Evolutionary conservation across 1,140 invertebrate genomes (phyloP), one percentile per base, ranked within the genome.

Genomic region (Drosophila ficusphila): DNA sequence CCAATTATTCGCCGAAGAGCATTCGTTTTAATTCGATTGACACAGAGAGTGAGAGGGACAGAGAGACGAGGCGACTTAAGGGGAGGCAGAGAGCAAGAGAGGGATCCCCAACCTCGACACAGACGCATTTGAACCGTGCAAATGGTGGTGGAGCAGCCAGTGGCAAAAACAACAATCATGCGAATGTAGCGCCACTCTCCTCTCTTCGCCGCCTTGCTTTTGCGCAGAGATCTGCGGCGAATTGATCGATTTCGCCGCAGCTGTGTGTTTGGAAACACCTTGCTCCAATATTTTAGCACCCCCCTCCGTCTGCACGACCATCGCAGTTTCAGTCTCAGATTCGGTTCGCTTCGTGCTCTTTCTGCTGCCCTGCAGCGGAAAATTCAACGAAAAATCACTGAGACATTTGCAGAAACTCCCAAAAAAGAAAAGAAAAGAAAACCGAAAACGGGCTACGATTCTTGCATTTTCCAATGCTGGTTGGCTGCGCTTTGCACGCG

Each of bases 251-350:
- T 39, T 64, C 69, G 64, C 46, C 51, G 64, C 57, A 57, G 71
- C 47, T 51, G 70, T 81, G 60, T 86, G 67, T 85, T 81, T 88
- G 82, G 82, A 86, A 88, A 86, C 82, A 86, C 82, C 82, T 86
- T 86, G 82, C 82, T 88, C 82, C 77, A 88, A 88, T 82, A 88
- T 88, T 88, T 74, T 51, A 46, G 25, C 53, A 52, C 49, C 25
- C 61, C 33, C 39, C 53, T 27, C 39, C 44, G 27, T 46, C 18
- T 46, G 42, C 51, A 47, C 44, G 52, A 57, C 33, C 74, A 36
- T 74, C 69, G 46, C 38, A 39, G 57, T 54, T 44, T 61, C 71
- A 69, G 82, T 88, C 81, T 86, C 76, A 82, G 82, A 82, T 82
- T 75, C 77, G 77, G 74, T 69, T 86, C 74, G 77, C 70, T 69